Conservation (phyloP, 2,113 vertebrate genomes). For the Gymnarchus niloticus region DNA sequence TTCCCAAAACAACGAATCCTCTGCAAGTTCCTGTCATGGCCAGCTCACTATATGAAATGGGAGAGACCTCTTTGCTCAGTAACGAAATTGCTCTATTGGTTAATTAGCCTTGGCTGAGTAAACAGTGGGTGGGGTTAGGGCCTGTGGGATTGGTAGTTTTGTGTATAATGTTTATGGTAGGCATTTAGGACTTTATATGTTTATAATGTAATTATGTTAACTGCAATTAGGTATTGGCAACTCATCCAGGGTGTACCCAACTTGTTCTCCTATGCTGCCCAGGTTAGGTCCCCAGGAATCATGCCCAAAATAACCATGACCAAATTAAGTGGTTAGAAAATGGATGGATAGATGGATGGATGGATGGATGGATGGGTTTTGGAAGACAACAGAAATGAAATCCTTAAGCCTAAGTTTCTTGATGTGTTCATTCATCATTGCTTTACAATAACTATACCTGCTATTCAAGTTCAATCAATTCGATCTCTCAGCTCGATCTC, state of each 20-base stretch:
- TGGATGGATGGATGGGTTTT: not conserved
- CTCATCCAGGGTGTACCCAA: too few species aligned
- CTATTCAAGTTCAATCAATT: not conserved
- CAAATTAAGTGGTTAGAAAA: too few species aligned
- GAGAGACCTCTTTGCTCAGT: not conserved
- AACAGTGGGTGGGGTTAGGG: not conserved
- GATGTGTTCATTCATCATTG: not conserved
- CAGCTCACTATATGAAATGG: not conserved
- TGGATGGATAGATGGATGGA: too few species aligned
- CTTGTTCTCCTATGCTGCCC: too few species aligned
- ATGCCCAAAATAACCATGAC: too few species aligned
- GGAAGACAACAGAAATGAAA: not conserved
- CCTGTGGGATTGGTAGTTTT: not conserved
- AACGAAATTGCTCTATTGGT: too few species aligned
- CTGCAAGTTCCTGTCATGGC: not conserved
- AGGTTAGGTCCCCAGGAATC: too few species aligned
- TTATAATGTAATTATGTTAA: not conserved
- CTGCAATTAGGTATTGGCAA: too few species aligned
- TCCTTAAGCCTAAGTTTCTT: not conserved
- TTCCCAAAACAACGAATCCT: not conserved
- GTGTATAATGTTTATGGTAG: not conserved
- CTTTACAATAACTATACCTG: not conserved
- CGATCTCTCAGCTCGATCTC: not conserved
- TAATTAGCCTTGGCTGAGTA: too few species aligned
- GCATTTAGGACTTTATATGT: not conserved